Evolutionary conservation across 2,888 invertebrate species (phyloP), one percentile per base, ranked within the genome.

Genomic region (Habroteleia sp.): DNA sequence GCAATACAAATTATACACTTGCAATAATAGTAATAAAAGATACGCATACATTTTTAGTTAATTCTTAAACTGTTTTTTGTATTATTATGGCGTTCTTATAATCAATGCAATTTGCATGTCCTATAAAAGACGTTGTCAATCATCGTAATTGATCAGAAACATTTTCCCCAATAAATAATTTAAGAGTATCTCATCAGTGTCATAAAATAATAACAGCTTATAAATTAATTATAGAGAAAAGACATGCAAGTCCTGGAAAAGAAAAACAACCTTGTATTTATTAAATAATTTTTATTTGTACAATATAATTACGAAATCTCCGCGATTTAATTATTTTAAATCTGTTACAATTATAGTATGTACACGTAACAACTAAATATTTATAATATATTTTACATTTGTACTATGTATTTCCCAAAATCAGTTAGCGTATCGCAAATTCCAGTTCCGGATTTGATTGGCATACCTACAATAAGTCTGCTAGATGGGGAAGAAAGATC

Each of bases 401-500:
- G 50, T n/a, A n/a, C 3, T 42, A 63, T 41, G 8, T 50, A 63
- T 41, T 63, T 63, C 27, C 13, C 14, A 14, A 63, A 1, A 13
- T 50, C 27, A 5, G 50, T 52, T 1, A 62, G 31, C 10, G 54
- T 44, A 1, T 63, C 39, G 3, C 39, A 48, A n/a, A 66, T 44
- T 58, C 97, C 97, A 0, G 98, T 98, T 0, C 98, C 98, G 44
- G 91, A 91, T 71, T 91, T 91, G 52, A 95, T 94, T 0, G 95
- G 94, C 82, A 94, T 93, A 0, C 98, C 98, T 2, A 96, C 86
- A 91, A 97, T 95, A 1, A 98, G 88, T 74, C 96, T 93, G 83
- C 96, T 94, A 0, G 97, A 97, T 0, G 97, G 96, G 7, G 96
- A 96, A 20, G 91, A 89, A 11, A 98, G 89, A 75, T 91, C 90